Evolutionary conservation across 2,797 vertebrate species (phyloP).

Genomic region (Alauda arvensis): DNA sequence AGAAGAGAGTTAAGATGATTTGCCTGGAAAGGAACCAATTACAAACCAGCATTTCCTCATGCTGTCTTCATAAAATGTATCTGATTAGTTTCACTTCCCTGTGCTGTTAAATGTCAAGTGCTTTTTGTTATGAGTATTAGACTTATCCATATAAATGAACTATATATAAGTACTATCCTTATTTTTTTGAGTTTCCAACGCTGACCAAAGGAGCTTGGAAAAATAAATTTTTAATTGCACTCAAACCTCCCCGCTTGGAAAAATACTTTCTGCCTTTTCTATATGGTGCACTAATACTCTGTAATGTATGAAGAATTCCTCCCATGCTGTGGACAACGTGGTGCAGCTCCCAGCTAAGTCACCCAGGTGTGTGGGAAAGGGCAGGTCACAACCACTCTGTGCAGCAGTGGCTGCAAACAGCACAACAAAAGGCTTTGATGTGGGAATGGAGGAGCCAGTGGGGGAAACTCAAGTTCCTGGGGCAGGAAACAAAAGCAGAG

Average conservation of each 20-base stretch:
- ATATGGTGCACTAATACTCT: not conserved
- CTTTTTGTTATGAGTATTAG: not conserved
- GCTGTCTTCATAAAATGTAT: not conserved
- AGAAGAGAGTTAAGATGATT: not conserved
- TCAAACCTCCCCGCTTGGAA: not conserved
- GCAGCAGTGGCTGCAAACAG: not conserved
- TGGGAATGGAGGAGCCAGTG: not conserved
- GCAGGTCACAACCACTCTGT: fast-evolving
- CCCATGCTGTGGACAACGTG: not conserved
- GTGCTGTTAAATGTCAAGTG: slow-evolving; percentile 2
- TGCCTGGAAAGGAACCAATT: slow-evolving; percentile 24
- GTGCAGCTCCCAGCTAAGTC: not conserved
- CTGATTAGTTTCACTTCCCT: not conserved
- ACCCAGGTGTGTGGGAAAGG: not conserved
- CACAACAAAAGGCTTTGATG: not conserved
- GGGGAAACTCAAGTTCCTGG: not conserved
- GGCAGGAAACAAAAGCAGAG: not conserved
- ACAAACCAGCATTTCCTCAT: slow-evolving; percentile 16
- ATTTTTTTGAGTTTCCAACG: not conserved
- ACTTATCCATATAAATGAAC: not conserved
- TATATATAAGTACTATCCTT: not conserved
- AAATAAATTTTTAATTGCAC: not conserved
- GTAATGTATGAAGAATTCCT: not conserved
- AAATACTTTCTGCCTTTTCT: slow-evolving; percentile 13
- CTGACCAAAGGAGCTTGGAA: not conserved